Percentiles rank a stretch among this genome's conserved stretches.
Evolutionary conservation across 1,140 invertebrate genomes (phyloP).

Genomic region (Atta colombica): DNA sequence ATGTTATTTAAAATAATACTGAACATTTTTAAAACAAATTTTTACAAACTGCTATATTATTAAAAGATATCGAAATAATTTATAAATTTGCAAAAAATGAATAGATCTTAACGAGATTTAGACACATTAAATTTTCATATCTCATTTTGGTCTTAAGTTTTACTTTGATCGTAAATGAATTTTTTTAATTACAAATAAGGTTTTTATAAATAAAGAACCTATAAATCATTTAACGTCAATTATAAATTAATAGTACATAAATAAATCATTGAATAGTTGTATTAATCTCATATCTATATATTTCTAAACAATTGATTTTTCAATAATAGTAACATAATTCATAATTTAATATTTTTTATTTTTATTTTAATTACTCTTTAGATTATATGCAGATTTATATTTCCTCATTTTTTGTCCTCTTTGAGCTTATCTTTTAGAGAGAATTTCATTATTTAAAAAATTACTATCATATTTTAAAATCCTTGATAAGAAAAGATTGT

Average conservation of each 20-base stretch:
- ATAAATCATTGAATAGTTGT: neutral
- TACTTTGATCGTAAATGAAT: no score
- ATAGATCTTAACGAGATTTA: neutral
- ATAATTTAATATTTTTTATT: neutral
- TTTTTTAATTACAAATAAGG: no score
- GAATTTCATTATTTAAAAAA: neutral
- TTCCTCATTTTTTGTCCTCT: neutral
- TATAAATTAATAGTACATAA: neutral
- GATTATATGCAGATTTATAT: neutral
- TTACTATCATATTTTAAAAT: neutral
- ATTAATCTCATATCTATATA: neutral
- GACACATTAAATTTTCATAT: neutral
- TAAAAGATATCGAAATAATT: neutral
- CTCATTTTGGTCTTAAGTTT: neutral
- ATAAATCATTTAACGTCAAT: neutral
- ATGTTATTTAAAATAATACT: neutral
- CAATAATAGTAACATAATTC: no score
- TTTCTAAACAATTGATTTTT: neutral
- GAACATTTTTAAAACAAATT: conserved; percentile 4
- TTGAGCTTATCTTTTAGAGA: no score
- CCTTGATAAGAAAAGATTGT: neutral
- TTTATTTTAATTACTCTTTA: neutral
- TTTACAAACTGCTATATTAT: neutral
- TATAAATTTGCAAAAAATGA: neutral
- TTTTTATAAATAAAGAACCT: no score